These are phyloP conservation scores for Mormyrops boulengeri DNA, from an alignment of 2,797 vertebrate species.

Conservation along the genomic window DNA sequence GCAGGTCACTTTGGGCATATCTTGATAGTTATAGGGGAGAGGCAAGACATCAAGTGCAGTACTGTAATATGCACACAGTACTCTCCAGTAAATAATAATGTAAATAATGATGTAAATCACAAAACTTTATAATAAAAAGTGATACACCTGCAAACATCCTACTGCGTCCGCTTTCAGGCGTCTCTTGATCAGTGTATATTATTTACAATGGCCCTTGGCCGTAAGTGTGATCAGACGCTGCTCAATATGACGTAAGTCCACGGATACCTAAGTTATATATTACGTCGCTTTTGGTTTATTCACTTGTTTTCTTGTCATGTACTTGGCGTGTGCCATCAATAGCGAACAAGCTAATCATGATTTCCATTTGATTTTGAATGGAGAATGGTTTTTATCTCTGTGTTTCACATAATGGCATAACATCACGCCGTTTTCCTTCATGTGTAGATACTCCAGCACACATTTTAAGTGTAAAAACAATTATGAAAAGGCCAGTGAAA, in stretches of 20 bases:
- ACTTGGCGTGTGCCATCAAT: not conserved
- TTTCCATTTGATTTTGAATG: constrained; percentile 50
- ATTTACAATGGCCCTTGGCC: not conserved
- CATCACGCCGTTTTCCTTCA: constrained; percentile 58
- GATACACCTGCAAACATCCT: not conserved
- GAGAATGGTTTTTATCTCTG: constrained; percentile 52
- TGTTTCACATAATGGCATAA: constrained; percentile 51
- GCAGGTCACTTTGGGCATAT: not conserved
- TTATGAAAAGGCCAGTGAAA: not conserved
- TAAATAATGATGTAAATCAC: not conserved
- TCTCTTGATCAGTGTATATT: not conserved
- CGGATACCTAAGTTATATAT: not conserved
- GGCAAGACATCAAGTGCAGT: not conserved
- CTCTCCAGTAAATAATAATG: not conserved
- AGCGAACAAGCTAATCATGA: constrained; percentile 14
- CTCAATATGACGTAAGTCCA: not conserved
- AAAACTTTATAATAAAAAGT: not conserved
- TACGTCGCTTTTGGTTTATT: not conserved
- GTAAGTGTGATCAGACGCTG: not conserved
- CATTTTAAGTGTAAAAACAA: not conserved
- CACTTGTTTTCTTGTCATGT: not conserved
- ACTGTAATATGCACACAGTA: not conserved
- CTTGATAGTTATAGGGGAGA: not conserved
- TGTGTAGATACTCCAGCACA: constrained; percentile 56
- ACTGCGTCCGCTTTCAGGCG: not conserved